Percentiles rank a stretch among this genome's conserved stretches.
Evolutionary conservation across 2,888 invertebrate genomes (phyloP).

Genomic region (Pollenia angustigena): DNA sequence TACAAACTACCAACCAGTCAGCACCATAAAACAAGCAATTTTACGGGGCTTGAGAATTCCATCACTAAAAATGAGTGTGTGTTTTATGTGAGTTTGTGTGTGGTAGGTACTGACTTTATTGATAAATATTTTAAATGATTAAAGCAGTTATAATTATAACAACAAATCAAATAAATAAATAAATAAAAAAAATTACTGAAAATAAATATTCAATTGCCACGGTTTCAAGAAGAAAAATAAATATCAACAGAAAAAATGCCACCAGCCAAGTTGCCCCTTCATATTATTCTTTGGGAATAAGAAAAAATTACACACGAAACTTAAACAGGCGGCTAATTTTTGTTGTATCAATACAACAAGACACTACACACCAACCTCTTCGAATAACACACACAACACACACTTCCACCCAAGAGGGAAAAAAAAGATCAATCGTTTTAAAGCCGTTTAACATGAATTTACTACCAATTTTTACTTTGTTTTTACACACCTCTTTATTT

Average conservation of each 20-base stretch:
- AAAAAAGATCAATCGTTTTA: constrained; percentile 69
- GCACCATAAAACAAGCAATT: constrained; percentile 51
- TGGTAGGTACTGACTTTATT: constrained; percentile 38
- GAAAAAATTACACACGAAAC: constrained; percentile 25
- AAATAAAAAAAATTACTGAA: constrained; percentile 36
- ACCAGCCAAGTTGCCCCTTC: constrained; percentile 50
- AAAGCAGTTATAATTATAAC: constrained; percentile 26
- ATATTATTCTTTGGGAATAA: constrained; percentile 21
- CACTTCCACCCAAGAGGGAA: constrained; percentile 34
- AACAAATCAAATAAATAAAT: constrained; percentile 31
- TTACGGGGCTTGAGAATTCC: constrained; percentile 35
- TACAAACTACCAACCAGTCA: constrained; percentile 19
- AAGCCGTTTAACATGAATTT: constrained; percentile 70
- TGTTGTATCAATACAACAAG: constrained; percentile 58
- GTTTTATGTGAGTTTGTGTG: constrained; percentile 26
- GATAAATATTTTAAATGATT: constrained; percentile 68
- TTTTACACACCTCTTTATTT: constrained; percentile 65
- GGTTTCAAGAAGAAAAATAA: constrained; percentile 16
- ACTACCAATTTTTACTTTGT: constrained; percentile 62
- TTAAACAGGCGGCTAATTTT: constrained; percentile 66
- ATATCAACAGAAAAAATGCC: constrained; percentile 43
- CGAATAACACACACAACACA: constrained; percentile 26
- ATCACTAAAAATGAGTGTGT: neutral
- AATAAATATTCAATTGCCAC: constrained; percentile 61
- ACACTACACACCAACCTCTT: constrained; percentile 25